A percentile compares a stretch with the other conserved stretches of the same genome.
Conservation (phyloP, 2,888 invertebrate species). For the Synanthedon andrenaeformis region DNA sequence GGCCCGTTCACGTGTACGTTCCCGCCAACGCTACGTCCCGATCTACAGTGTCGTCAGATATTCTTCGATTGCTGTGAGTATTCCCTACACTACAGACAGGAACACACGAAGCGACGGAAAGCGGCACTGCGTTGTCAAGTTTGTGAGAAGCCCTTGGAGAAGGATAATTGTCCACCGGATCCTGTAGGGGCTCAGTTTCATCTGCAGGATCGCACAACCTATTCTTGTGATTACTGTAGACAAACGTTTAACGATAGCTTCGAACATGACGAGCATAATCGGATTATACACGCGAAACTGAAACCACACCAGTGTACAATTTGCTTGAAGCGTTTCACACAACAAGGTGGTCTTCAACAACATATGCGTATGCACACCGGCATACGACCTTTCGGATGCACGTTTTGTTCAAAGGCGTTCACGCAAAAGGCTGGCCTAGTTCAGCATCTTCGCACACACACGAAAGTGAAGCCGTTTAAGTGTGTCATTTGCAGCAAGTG, state of each 20-base stretch:
- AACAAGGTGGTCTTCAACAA: slow-evolving; percentile 58
- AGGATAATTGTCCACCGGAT: slow-evolving; percentile 18
- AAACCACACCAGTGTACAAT: slow-evolving; percentile 56
- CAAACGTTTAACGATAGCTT: slow-evolving; percentile 36
- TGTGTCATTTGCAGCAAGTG: slow-evolving; percentile 58
- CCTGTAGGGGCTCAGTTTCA: slow-evolving; percentile 21
- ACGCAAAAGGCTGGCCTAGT: slow-evolving; percentile 62
- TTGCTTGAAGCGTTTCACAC: slow-evolving; percentile 56
- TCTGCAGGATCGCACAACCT: slow-evolving; percentile 20
- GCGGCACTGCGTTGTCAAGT: slow-evolving; percentile 60
- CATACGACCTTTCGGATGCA: slow-evolving; percentile 51
- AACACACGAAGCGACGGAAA: slow-evolving; percentile 59
- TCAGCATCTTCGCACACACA: slow-evolving; percentile 60
- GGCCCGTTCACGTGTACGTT: slow-evolving; percentile 60
- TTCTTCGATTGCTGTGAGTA: slow-evolving; percentile 64
- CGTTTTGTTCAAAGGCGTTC: slow-evolving; percentile 55
- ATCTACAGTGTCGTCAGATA: slow-evolving; percentile 49
- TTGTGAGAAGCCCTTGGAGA: slow-evolving; percentile 56
- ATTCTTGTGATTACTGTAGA: slow-evolving; percentile 44
- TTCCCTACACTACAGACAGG: slow-evolving; percentile 56
- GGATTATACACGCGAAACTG: slow-evolving; percentile 44
- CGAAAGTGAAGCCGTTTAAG: slow-evolving; percentile 58
- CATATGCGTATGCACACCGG: slow-evolving; percentile 63
- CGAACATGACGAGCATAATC: slow-evolving; percentile 50
- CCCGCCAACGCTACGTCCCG: slow-evolving; percentile 42